These are phyloP conservation scores for Homarus americanus DNA, from an alignment of 1,140 invertebrate species.

Conservation along the genomic window DNA sequence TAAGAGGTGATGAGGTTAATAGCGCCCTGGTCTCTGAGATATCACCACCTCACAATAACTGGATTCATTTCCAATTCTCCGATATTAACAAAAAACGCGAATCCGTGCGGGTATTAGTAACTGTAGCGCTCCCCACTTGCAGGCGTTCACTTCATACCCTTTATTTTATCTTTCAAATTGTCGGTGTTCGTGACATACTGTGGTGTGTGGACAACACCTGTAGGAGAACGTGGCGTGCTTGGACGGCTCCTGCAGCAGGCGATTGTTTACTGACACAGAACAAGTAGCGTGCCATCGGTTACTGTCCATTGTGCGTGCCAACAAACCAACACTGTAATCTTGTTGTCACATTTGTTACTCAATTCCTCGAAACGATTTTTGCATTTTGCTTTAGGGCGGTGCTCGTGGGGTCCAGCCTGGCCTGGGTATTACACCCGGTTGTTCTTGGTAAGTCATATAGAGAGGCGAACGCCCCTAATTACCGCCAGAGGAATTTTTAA, in stretches of 20 bases:
- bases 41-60: neutral
- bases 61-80: neutral
- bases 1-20: neutral
- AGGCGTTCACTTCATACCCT: too few relatives aligned
- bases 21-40: neutral
- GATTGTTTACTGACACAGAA: conserved; percentile 19
- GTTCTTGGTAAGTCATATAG: neutral
- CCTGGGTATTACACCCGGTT: neutral
- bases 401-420: neutral
- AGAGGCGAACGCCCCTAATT: neutral
- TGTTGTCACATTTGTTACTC: conserved; percentile 14
- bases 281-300: conserved; percentile 15
- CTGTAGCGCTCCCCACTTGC: neutral
- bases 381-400: neutral
- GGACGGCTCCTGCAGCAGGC: neutral
- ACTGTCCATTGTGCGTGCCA: conserved; percentile 24
- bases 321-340: conserved; percentile 11
- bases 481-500: neutral
- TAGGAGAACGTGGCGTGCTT: neutral
- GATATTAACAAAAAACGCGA: neutral
- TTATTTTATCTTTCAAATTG: too few relatives aligned
- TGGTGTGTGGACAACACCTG: neutral
- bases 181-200: neutral
- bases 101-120: neutral
- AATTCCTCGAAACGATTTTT: conserved; percentile 34